Evolutionary conservation across 2,797 vertebrate species (phyloP).

Genomic region (Poliocrania exsul): DNA sequence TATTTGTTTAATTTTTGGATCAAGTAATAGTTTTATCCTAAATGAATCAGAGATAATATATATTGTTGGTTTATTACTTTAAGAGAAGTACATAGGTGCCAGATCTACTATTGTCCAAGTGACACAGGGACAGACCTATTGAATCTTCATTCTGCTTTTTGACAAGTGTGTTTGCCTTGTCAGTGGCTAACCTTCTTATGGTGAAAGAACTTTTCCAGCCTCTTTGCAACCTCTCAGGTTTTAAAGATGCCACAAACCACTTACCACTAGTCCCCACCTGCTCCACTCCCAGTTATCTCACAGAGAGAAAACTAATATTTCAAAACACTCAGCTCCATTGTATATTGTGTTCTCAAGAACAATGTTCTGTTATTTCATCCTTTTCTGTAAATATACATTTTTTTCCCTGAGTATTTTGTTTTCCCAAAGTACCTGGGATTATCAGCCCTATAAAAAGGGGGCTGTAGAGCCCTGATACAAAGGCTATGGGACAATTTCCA

Average conservation of each 20-base stretch:
- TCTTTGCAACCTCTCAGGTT: neutral
- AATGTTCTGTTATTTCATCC: neutral
- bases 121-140: neutral
- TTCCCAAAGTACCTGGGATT: neutral
- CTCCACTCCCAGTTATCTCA: neutral
- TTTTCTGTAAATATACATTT: neutral
- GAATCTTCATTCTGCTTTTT: neutral
- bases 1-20: neutral
- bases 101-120: neutral
- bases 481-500: neutral
- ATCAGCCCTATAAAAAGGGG: neutral
- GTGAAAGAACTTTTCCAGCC: neutral
- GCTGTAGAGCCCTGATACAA: neutral
- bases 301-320: neutral
- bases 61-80: neutral
- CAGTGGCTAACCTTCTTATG: neutral
- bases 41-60: neutral
- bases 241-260: neutral
- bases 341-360: neutral
- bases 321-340: neutral
- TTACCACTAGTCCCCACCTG: neutral
- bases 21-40: neutral
- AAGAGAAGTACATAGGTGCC: neutral
- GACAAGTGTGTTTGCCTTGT: neutral
- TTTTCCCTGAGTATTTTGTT: neutral